Evolutionary conservation across 2,888 invertebrate species (phyloP).

Genomic region (Sminthurides aquaticus): DNA sequence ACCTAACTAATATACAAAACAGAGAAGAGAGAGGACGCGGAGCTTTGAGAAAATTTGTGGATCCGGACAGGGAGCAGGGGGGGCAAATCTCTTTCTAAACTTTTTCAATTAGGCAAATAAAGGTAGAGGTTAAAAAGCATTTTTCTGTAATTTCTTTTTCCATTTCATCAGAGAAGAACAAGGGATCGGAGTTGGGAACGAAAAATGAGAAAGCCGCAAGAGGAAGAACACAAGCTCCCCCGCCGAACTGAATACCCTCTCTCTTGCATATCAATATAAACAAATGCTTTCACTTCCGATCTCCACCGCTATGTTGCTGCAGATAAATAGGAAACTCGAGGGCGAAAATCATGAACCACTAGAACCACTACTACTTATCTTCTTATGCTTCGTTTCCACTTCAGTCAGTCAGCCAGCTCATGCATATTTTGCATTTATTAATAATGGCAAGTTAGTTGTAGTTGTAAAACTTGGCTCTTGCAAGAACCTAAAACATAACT

Average conservation of each 20-base stretch:
- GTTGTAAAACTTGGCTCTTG: not conserved
- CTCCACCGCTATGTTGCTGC: too few species aligned
- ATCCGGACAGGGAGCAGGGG: too few species aligned
- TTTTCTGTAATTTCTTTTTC: conserved; percentile 41
- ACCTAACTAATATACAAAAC: too few species aligned
- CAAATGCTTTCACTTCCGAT: too few species aligned
- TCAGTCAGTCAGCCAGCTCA: too few species aligned
- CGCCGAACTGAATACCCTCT: not conserved
- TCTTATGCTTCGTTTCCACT: too few species aligned
- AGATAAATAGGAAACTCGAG: too few species aligned
- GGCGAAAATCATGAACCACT: too few species aligned
- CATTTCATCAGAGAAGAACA: conserved; percentile 19
- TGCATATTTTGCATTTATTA: not conserved
- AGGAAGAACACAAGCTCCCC: too few species aligned
- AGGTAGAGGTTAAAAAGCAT: conserved; percentile 44
- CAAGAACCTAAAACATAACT: not conserved
- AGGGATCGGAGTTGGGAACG: not conserved
- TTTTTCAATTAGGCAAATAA: conserved; percentile 45
- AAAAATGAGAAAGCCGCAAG: conserved; percentile 23
- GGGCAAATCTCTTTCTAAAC: conserved; percentile 38
- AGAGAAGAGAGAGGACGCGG: too few species aligned
- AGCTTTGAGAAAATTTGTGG: too few species aligned
- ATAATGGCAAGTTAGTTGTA: not conserved
- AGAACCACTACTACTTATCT: too few species aligned
- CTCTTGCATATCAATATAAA: not conserved